phyloP scores from a whole-genome alignment of 2,797 vertebrate species.

The Leuciscus waleckii region DNA sequence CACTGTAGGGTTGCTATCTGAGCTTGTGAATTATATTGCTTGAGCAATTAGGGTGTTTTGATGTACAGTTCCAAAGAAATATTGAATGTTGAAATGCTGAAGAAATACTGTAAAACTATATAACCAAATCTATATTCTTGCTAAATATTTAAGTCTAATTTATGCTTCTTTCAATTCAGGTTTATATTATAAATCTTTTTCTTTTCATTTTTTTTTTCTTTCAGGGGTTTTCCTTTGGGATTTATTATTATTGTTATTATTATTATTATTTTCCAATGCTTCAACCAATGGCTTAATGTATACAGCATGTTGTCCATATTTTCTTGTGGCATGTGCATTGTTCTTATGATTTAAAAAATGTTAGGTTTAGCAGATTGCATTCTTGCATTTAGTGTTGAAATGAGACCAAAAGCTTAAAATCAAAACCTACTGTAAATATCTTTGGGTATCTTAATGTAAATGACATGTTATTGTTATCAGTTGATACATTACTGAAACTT shows the following conservation, averaged over 20 bases:
- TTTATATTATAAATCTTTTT: constrained; percentile 24
- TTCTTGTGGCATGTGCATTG: constrained; percentile 35
- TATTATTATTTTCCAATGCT: constrained; percentile 1
- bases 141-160: constrained; percentile 64
- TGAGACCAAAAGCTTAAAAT: constrained; percentile 57
- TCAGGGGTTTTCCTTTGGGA: constrained; percentile 26
- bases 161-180: constrained; percentile 54
- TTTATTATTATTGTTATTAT: not conserved
- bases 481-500: constrained; percentile 36
- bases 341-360: constrained; percentile 10
- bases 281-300: constrained; percentile 44
- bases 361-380: constrained; percentile 24
- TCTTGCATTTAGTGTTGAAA: constrained; percentile 52
- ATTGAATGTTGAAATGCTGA: constrained; percentile 61
- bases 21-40: constrained; percentile 30
- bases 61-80: constrained; percentile 65
- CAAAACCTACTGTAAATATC: constrained; percentile 56
- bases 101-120: constrained; percentile 63
- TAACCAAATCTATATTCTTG: constrained; percentile 67
- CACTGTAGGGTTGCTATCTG: constrained; percentile 26
- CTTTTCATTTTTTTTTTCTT: constrained; percentile 25
- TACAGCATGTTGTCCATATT: constrained; percentile 25
- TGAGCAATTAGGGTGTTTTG: constrained; percentile 48
- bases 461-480: constrained; percentile 38
- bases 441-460: constrained; percentile 46